Evolutionary conservation across 2,113 vertebrate genomes (phyloP), one percentile per base, ranked within the genome.

Genomic region (Syngnathus floridae): DNA sequence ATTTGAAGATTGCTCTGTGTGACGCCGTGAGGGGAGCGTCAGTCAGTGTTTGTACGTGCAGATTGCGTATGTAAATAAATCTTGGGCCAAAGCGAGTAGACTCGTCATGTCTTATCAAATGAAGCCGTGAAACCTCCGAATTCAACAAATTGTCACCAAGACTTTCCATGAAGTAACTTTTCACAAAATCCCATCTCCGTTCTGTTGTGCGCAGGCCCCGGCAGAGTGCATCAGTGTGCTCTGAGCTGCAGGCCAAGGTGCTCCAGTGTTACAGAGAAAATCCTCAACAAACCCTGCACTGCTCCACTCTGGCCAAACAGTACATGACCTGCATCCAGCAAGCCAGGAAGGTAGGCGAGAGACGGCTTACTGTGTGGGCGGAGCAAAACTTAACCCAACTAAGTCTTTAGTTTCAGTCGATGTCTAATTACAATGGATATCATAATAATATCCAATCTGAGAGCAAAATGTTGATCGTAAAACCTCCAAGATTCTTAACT

Each of bases 241-340:
- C 82, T 12, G 87, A 88, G 46, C 88, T 98, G 66, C 95, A 98
- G 86, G 84, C 89, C 67, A 87, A 92, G 80, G 93, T 98, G 79
- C 84, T 98, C 55, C 89, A 86, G 69, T 98, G 96, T 88, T 98
- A 96, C 90, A 85, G 75, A 36, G 88, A 91, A 77, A 94, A 93
- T 74, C 86, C 86, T 45, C 79, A 65, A 36, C 92, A 97, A 87
- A 93, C 93, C 26, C 92, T 98, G 22, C 90, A 86, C 69, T 98
- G 95, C 87, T 95, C 95, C 0, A 85, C 89, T 79, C 88, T 98
- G 83, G 96, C 90, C 74, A 93, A 91, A 76, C 90, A 95, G 1
- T 98, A 95, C 82, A 93, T 92, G 80, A 87, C 69, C 85, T 98
- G 96, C 7, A 93, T 98, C 69, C 92, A 92, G 7, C 78, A 93